These are phyloP conservation scores for Erithacus rubecula DNA, from an alignment of 2,797 vertebrate genomes.

Conservation along the genomic window DNA sequence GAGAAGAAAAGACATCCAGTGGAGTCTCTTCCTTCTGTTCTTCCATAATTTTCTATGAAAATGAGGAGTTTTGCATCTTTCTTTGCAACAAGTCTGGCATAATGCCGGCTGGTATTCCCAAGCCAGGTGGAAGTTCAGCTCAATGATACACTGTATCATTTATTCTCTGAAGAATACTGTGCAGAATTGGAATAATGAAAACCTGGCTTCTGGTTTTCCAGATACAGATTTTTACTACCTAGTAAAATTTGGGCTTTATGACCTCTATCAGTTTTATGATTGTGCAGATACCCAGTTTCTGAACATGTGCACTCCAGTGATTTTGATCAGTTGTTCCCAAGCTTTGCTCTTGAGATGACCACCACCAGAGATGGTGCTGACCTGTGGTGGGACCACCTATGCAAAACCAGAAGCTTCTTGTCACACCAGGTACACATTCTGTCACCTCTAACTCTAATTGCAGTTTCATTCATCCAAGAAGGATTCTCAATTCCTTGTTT, in stretches of 20 bases:
- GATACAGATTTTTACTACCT: constrained; percentile 44
- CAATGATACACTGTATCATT: constrained; percentile 9
- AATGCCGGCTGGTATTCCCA: not conserved
- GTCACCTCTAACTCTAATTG: not conserved
- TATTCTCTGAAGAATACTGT: constrained; percentile 32
- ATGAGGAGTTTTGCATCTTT: constrained; percentile 14
- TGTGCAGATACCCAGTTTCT: constrained; percentile 43
- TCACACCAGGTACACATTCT: not conserved
- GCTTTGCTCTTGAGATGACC: not conserved
- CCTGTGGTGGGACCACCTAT: not conserved
- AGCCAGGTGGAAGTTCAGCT: not conserved
- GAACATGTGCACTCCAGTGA: constrained; percentile 17
- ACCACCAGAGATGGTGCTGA: not conserved
- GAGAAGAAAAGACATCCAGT: not conserved
- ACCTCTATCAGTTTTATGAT: constrained; percentile 49
- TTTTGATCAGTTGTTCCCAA: not conserved
- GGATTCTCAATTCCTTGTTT: not conserved
- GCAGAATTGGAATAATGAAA: constrained; percentile 36
- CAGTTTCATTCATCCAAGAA: not conserved
- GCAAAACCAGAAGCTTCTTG: not conserved
- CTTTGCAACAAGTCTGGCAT: not conserved
- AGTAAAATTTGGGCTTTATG: constrained; percentile 55
- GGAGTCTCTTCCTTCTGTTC: not conserved
- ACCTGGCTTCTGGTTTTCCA: constrained; percentile 54
- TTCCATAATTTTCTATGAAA: not conserved